Evolutionary conservation across 2,113 vertebrate genomes (phyloP), one percentile per base, ranked within the genome.

Genomic region (Pangasianodon gigas): DNA sequence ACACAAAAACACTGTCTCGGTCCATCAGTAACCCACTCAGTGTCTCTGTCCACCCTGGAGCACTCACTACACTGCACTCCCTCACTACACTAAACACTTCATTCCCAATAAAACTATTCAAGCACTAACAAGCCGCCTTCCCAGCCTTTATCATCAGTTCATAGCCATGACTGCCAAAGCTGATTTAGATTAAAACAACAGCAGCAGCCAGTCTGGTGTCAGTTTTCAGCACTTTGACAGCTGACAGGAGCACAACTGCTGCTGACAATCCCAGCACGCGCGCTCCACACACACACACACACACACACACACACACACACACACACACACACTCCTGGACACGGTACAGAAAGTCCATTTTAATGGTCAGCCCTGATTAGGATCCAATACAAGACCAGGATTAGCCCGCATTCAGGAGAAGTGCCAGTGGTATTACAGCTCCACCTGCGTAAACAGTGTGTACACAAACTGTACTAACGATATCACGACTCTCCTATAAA

Each of bases 231-330:
- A 44, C 54, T 60, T 13, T 46, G 56, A 84, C 82, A 62, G n/a
- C 85, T 75, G 69, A 89, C 58, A 82, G 52, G 3, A 13, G 2
- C 8, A 60, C 62, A 69, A 83, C 81, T 85, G 62, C 26, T 85
- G 46, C 52, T 80, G 54, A 54, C 87, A 71, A 88, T 16, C 69
- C 18, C 77, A 82, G 16, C 24, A 62, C 32, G 11, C 32, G 32
- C 16, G 37, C 32, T 18, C 1, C 75, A 79, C 79, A 32, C 48
- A 81, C 80, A 82, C 48, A 16, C 37, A 9, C 19, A 24, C 44
- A 13, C 74, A 51, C 75, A 51, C 75, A 79, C 79, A 32, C 48
- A 81, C 79, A 82, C 48, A 81, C 79, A 54, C 79, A 54, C 51
- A 81, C 81, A 83, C 7, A 83, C 54, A 58, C 54, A 84, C 54